These are phyloP conservation scores for Rambutsinella grinnellia DNA, from an alignment of 2,888 invertebrate genomes.

Conservation along the genomic window DNA sequence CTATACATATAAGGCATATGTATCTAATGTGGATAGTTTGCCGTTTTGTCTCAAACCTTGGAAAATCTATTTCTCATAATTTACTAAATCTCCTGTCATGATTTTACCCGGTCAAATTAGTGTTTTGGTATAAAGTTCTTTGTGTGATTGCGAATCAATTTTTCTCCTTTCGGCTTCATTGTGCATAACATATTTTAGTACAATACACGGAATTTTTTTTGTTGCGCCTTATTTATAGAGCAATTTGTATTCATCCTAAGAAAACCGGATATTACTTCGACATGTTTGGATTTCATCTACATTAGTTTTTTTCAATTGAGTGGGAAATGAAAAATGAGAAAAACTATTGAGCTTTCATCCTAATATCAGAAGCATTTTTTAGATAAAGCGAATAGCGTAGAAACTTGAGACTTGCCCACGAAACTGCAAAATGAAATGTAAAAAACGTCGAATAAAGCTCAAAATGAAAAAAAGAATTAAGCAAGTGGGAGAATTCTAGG, in stretches of 20 bases:
- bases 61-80: no score
- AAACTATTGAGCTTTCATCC: not conserved
- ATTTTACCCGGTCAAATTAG: no score
- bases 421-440: not conserved
- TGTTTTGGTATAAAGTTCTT: no score
- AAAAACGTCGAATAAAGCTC: not conserved
- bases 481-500: not conserved
- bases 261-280: slow-evolving; percentile 50
- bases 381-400: no score
- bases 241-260: slow-evolving; percentile 45
- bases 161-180: no score
- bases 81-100: no score
- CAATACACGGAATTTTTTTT: slow-evolving; percentile 25
- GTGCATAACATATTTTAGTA: no score
- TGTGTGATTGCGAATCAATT: no score
- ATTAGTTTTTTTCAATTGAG: not conserved
- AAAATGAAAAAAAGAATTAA: not conserved
- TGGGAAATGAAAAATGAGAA: not conserved
- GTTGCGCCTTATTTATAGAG: no score
- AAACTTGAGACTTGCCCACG: not conserved
- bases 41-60: no score
- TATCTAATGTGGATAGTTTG: no score
- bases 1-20: not conserved
- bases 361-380: no score
- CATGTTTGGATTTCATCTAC: slow-evolving; percentile 31